A percentile compares a stretch with the other conserved stretches of the same genome.
Conservation (phyloP, 1,140 invertebrate species). For the Gryon sp. region DNA sequence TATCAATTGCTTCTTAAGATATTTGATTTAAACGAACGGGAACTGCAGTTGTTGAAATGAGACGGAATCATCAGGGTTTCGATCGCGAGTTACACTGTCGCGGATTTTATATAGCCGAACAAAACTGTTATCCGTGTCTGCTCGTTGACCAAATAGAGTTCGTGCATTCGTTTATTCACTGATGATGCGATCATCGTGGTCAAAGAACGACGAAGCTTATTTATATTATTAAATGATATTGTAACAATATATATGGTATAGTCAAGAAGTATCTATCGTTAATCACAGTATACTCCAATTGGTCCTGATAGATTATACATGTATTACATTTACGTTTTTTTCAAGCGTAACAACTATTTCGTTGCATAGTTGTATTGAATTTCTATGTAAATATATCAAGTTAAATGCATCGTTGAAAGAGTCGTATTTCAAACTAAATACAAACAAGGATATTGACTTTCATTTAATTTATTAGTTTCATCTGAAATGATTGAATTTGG, state of each 20-base stretch:
- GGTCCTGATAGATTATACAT: conserved; percentile 46
- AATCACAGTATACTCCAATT: conserved; percentile 43
- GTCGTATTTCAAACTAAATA: too few relatives aligned
- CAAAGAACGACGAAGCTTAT: conserved; percentile 40
- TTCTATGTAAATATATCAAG: conserved; percentile 7
- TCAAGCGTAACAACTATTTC: conserved; percentile 30
- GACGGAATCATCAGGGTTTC: conserved; percentile 28
- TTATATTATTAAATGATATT: conserved; percentile 53
- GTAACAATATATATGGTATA: conserved; percentile 57
- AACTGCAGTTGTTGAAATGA: conserved; percentile 23
- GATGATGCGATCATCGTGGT: conserved; percentile 21
- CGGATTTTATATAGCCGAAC: conserved; percentile 31
- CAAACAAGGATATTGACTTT: too few relatives aligned
- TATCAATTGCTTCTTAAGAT: not conserved
- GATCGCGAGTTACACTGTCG: conserved; percentile 28
- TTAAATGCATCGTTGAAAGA: conserved; percentile 13
- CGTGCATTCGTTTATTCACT: conserved; percentile 33
- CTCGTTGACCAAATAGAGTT: conserved; percentile 44
- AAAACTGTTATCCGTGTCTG: conserved; percentile 57
- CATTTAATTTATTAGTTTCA: too few relatives aligned
- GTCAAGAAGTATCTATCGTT: conserved; percentile 46
- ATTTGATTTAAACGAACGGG: conserved; percentile 10
- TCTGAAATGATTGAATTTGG: too few relatives aligned
- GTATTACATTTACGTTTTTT: conserved; percentile 34
- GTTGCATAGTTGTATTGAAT: conserved; percentile 11